Percentiles rank a stretch among this genome's conserved stretches.
phyloP scores from a whole-genome alignment of 2,797 vertebrate genomes.

The Tokudaia tokunoshimensis region DNA sequence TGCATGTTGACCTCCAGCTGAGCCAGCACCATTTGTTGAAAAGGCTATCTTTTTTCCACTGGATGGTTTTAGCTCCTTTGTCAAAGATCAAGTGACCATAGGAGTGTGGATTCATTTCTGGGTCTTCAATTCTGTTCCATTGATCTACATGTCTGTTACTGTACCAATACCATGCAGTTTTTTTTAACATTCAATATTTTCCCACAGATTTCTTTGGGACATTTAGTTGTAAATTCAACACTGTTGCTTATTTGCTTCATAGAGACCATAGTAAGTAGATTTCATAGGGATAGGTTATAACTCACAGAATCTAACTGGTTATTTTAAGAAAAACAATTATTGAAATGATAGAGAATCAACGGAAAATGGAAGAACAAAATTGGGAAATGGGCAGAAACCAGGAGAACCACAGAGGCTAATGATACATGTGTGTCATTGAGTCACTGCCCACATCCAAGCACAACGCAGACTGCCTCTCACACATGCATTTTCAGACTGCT shows the following conservation, averaged over 20 bases:
- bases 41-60: no score
- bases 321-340: neutral
- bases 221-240: neutral
- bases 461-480: neutral
- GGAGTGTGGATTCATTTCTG: no score
- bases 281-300: constrained; percentile 1
- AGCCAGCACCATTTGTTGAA: no score
- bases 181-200: neutral
- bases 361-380: neutral
- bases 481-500: neutral
- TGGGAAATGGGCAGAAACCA: neutral
- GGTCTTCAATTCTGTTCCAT: no score
- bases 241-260: constrained; percentile 20
- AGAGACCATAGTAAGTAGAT: neutral
- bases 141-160: no score
- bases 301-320: neutral
- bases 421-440: neutral
- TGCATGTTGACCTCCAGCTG: no score
- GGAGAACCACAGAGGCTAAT: neutral
- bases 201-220: neutral
- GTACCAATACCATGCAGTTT: no score
- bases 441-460: neutral
- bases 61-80: no score
- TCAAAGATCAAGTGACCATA: no score
- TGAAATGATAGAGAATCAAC: neutral